Base-by-base conservation (phyloP, 2,113 vertebrate genomes). In the Stegostoma tigrinum region DNA sequence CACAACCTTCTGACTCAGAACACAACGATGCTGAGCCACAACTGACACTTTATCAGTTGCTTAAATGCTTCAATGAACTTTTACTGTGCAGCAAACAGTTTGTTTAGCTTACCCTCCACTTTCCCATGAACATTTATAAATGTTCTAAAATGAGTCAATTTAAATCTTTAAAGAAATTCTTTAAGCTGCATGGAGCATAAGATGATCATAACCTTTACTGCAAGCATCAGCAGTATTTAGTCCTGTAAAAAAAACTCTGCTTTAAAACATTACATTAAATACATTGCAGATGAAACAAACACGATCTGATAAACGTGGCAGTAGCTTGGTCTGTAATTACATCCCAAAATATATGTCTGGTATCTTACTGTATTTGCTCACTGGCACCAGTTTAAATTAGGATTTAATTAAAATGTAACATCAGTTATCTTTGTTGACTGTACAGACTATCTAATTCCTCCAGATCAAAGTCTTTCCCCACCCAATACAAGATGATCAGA, bases 311-410 rank as follows among this genome's bases (percentile, higher is more conserved):
- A 64, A 66, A 93, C 2, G 61, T 93, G 89, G 89, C 61, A 93
- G 34, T 23, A 7, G 34, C 5, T 64, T 21, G 34, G 89, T 67
- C 61, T 93, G 89, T 93, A 93, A 93, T 93, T 67, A 93, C 12
- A 66, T 93, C 89, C 61, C 89, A 93, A 93, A 93, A 42, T 93
- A 93, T 38, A 91, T 17, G 87, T 91, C 87, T 91, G 15, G 27
- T 64, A 91, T 34, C 64, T 93, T 10, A 42, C 89, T 93, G 61
- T 38, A 66, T 93, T 61, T 66, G 61, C 89, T 93, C 61, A 38
- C 64, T 93, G 89, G 89, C 89, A 93, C 61, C 89, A 67, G 89
- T n/a, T 93, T n/a, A 66, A 93, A 66, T 93, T 93, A 66, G 55
- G 87, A 64, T 91, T 61, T 23, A 83, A 83, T 83, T 83, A 83